Base-by-base conservation (phyloP, 2,113 vertebrate species). In the Scomber colias region DNA sequence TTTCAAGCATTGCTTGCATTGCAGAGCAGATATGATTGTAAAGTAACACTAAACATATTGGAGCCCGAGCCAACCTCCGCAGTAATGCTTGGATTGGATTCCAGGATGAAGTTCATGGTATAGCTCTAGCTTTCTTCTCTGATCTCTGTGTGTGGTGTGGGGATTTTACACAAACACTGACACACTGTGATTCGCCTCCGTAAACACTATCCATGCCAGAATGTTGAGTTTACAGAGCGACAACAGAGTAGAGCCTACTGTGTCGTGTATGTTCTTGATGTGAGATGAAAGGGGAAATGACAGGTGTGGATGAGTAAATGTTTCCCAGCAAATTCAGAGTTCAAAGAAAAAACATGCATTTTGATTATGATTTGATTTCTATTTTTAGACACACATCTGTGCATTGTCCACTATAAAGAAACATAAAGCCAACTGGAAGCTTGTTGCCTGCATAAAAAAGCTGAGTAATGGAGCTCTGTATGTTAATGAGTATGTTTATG, bases 21-120 rank as follows among this genome's bases (percentile, higher is more conserved):
- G 75, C 78, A 24, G 62, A n/a, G 72, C 72, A 75, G 81, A 88
- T 83, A 77, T 3, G 61, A 77, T 80, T 80, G 70, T 19, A 62
- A 79, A 80, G 82, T 84, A 82, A 74, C 74, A 40, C 75, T 72
- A 83, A 89, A 90, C 64, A 79, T 78, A 86, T 72, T 75, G 84
- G 78, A 77, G 77, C 51, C 75, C 70, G 16, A 81, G 78, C 68
- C 82, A 71, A 71, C 81, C 79, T 72, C 81, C 46, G 61, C 84
- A 54, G 77, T 35, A 69, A 81, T 53, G 77, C 86, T 79, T 45
- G 80, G 79, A 90, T 85, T 88, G 79, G 83, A 87, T 93, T 79
- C 77, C 71, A 30, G 48, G 68, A 83, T 82, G 71, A 83, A 75
- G 79, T 77, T 57, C 16, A 64, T 59, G 13, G 70, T 68, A 64